Evolutionary conservation across 2,888 invertebrate species (phyloP).

Genomic region (Gryllus longicercus): DNA sequence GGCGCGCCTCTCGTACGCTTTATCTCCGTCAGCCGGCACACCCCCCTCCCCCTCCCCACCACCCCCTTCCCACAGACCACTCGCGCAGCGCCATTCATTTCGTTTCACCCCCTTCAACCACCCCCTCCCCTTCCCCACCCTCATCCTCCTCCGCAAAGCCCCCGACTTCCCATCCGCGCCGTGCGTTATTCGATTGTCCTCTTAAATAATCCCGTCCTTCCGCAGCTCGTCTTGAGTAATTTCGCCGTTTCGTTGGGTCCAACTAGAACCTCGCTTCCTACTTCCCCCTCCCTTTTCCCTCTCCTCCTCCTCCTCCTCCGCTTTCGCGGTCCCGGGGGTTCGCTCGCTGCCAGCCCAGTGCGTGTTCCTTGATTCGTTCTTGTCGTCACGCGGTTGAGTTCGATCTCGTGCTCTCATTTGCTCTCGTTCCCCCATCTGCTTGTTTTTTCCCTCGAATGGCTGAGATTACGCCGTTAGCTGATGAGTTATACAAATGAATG

Average conservation of each 20-base stretch:
- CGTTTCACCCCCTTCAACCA: background rate
- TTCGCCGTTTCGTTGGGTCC: background rate
- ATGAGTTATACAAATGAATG: too few species aligned
- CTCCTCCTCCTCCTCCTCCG: background rate
- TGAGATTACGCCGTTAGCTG: too few species aligned
- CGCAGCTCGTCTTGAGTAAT: background rate
- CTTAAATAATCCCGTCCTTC: background rate
- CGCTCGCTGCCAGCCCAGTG: background rate
- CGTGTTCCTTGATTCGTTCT: background rate
- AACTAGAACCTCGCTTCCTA: background rate
- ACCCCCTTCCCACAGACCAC: background rate
- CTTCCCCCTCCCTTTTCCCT: background rate
- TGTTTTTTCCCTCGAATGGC: too few species aligned
- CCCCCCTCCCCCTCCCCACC: background rate
- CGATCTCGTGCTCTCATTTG: too few species aligned
- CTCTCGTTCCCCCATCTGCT: too few species aligned
- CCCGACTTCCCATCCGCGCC: background rate
- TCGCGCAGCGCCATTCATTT: background rate
- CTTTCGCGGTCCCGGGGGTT: too few species aligned
- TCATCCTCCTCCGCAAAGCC: background rate
- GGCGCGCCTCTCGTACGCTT: background rate
- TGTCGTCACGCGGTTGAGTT: too few species aligned
- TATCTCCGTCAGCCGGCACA: background rate
- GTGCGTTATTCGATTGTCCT: conserved; percentile 3
- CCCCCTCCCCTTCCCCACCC: background rate